These are phyloP conservation scores for Coreius guichenoti DNA, from an alignment of 2,797 vertebrate species.

Conservation along the genomic window DNA sequence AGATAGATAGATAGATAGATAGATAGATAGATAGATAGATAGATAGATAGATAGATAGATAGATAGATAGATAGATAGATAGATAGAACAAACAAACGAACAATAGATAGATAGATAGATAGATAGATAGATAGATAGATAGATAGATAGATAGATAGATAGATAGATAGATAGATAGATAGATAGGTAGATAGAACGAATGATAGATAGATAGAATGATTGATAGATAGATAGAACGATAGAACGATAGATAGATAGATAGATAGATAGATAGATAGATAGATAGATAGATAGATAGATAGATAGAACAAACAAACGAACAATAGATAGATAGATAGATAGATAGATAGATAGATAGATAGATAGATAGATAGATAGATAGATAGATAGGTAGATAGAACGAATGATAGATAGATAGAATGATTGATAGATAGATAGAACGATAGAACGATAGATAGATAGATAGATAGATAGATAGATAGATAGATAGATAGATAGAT, in stretches of 20 bases:
- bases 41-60: background rate
- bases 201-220: background rate
- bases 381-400: too few relatives aligned
- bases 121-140: background rate
- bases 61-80: too few relatives aligned
- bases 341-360: background rate
- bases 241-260: background rate
- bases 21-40: background rate
- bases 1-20: background rate
- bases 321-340: background rate
- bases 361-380: background rate
- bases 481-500: background rate
- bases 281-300: background rate
- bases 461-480: background rate
- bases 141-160: background rate
- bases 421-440: background rate
- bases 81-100: too few relatives aligned
- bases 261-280: background rate
- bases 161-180: too few relatives aligned
- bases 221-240: background rate
- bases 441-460: background rate
- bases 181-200: background rate
- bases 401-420: too few relatives aligned
- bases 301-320: too few relatives aligned
- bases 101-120: background rate